Conservation (phyloP, 35 echinoderm and acorn worm species). For the Apostichopus parvimensis region DNA sequence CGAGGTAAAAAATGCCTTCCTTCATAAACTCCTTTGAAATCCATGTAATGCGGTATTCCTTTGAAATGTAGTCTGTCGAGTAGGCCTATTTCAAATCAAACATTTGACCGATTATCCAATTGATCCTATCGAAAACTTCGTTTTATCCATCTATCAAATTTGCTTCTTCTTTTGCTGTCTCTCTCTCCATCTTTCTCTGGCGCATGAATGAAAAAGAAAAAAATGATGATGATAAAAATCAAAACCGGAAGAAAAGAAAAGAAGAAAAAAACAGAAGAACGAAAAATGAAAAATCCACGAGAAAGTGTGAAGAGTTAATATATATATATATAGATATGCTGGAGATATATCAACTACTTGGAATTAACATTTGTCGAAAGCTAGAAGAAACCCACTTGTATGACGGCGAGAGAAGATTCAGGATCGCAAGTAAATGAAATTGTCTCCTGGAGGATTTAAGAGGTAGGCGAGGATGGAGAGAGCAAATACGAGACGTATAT, state of each 20-base stretch:
- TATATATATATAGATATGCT: too few relatives aligned
- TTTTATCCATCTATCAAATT: background rate
- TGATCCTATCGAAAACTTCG: background rate
- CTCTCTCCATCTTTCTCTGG: background rate
- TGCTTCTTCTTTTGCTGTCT: background rate
- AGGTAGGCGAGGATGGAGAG: background rate
- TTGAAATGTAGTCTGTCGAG: background rate
- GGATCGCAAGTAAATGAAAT: background rate
- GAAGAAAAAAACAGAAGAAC: background rate
- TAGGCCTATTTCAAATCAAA: background rate
- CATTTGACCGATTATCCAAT: background rate
- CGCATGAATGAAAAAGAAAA: background rate
- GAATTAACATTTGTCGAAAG: background rate
- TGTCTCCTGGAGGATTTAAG: background rate
- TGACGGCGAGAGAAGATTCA: background rate
- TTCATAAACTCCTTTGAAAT: too few relatives aligned
- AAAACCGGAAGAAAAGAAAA: background rate
- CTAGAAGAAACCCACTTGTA: background rate
- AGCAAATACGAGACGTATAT: background rate
- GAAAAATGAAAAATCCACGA: background rate
- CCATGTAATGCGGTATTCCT: too few relatives aligned
- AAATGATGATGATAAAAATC: too few relatives aligned
- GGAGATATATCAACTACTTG: background rate
- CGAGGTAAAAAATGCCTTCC: too few relatives aligned
- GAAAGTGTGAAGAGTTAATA: background rate